Evolutionary conservation across 2,888 invertebrate species (phyloP), one percentile per base, ranked within the genome.

Genomic region (Steinernema carpocapsae): DNA sequence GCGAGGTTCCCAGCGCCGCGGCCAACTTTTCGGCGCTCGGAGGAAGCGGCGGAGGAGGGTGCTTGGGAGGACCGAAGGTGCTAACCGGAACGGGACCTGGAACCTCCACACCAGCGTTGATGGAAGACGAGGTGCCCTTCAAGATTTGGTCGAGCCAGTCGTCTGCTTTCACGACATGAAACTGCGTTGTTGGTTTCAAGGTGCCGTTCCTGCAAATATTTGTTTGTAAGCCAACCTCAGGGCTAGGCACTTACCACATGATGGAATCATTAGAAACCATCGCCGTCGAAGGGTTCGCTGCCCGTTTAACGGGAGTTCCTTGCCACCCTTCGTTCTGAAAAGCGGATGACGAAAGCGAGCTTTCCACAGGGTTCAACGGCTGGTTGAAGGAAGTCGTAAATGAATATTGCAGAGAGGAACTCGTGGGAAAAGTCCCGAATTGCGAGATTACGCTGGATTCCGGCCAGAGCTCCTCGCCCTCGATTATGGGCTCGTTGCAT

Each of bases 401-500:
- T 24, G 70, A 14, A 26, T 24, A 29, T 32, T 46, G 24, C 26
- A 48, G 19, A 22, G 59, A 17, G 52, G 32, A 14, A 70, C 37
- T 24, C 64, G 74, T 64, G 4, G 75, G 52, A 45, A 77, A 70
- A 1, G 77, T 75, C 2, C 74, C 37, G 10, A 76, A 74, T 1
- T 77, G 64, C 12, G 12, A 24, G 22, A 56, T 56, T 22, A 56
- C n/a, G 17, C 56, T 56, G 7, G 74, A 22, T 56, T 59, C 76
- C 0, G 71, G 77, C 76, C 79, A 74, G 17, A 72, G 75, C 70
- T 85, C 84, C n/a, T 85, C 85, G 51, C 83, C 83, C 71, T 85
- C 85, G 74, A 83, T 81, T 71, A 85, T 85, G 10, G 85, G 85
- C 72, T 85, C 82, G 45, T 82, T 83, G 22, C 45, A 12, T 3